Percentiles rank a stretch among this genome's conserved stretches.
phyloP scores from a whole-genome alignment of 1,140 invertebrate genomes.

The Diabrotica virgifera region DNA sequence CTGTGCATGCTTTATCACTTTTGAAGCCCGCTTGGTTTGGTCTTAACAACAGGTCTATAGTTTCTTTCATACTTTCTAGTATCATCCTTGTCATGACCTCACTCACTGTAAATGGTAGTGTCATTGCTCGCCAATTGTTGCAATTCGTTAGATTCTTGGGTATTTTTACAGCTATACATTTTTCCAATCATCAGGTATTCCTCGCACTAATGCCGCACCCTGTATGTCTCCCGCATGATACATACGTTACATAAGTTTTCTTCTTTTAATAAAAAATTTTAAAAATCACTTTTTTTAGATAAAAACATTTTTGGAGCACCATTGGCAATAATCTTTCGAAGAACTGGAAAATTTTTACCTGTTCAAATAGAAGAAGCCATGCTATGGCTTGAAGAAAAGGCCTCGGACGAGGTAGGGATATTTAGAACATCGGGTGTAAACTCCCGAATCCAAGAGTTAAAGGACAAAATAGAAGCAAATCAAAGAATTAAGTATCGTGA shows the following conservation, averaged over 20 bases:
- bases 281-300: conserved; percentile 55
- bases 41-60: no score
- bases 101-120: no score
- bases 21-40: no score
- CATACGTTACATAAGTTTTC: not conserved
- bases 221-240: not conserved
- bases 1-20: no score
- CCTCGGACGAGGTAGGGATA: conserved; percentile 85
- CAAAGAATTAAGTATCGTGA: conserved; percentile 70
- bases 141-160: no score
- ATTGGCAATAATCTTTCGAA: conserved; percentile 75
- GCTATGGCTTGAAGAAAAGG: conserved; percentile 79
- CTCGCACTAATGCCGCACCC: no score
- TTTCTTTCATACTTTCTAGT: no score
- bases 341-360: conserved; percentile 84
- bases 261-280: not conserved
- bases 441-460: conserved; percentile 84
- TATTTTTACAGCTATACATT: no score
- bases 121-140: no score
- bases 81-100: no score
- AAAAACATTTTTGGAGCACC: conserved; percentile 91
- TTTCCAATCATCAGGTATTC: no score
- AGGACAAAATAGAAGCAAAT: conserved; percentile 72
- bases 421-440: conserved; percentile 90
- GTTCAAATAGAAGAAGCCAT: conserved; percentile 83